Evolutionary conservation across 1,140 invertebrate species (phyloP).

Genomic region (Bombus sibiricus): DNA sequence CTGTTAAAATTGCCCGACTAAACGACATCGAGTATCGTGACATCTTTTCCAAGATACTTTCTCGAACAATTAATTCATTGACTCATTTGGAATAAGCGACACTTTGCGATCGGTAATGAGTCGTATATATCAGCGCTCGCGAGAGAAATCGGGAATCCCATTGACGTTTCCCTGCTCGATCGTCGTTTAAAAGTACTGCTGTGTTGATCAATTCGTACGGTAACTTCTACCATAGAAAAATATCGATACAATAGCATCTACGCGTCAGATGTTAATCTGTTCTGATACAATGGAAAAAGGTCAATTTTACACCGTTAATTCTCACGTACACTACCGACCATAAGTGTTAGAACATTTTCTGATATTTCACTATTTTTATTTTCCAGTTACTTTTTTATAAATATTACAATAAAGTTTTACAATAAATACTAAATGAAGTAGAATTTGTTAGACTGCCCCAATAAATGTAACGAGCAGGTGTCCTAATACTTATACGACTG

Average conservation of each 20-base stretch:
- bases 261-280: neutral
- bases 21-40: neutral
- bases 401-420: no score
- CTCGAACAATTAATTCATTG: neutral
- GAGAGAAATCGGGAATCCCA: neutral
- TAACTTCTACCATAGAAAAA: constrained; percentile 1
- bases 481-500: no score
- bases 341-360: no score
- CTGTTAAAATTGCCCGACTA: neutral
- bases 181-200: neutral
- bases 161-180: neutral
- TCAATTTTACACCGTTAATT: neutral
- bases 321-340: neutral
- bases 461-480: no score
- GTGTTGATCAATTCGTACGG: neutral
- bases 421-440: no score
- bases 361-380: no score
- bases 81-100: neutral
- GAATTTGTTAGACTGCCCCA: no score
- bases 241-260: neutral
- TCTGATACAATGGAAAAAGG: neutral
- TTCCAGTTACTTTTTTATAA: no score
- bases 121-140: neutral
- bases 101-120: neutral
- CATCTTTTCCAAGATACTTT: neutral